Evolutionary conservation across 2,113 vertebrate genomes (phyloP), one percentile per base, ranked within the genome.

Genomic region (Phocoena phocoena): DNA sequence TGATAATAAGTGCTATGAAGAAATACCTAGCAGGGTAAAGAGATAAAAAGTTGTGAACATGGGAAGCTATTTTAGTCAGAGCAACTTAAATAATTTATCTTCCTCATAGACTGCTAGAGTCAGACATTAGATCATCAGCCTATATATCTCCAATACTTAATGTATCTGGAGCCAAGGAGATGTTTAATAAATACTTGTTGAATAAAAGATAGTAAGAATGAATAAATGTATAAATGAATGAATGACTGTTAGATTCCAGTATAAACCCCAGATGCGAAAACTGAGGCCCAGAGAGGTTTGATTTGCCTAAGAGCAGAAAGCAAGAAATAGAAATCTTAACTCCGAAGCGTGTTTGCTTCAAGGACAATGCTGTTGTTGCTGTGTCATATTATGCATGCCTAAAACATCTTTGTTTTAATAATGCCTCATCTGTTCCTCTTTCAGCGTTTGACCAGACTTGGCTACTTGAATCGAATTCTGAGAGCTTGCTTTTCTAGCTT

Each of bases 341-440:
- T 90, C 50, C 36, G 25, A 44, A 50, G 36, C 70, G 41, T 79
- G 23, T 20, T 70, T 65, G 41, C 58, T 95, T 84, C 70, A 44
- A 77, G 36, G 41, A 70, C 70, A 81, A 3, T 58, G 36, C 23
- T 67, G 20, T 83, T 62, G 84, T 90, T 9, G 67, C 33, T 73
- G 23, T 41, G 55, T 68, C 6, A 0, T 58, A 58, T 63, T 88
- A 33, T 76, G 36, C 44, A 53, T 47, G 65, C 77, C 73, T 88
- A 70, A 88, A 88, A 82, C 67, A 86, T 68, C 79, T 95, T 93
- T 92, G 74, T 91, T 93, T 97, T 63, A 82, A 63, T 82, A 95
- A 71, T 23, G 18, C 4, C 58, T 62, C 68, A 73, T 84, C 76
- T 93, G 90, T 81, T 96, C 68, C 41, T 96, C 31, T 95, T 71